phyloP scores from a whole-genome alignment of 2,113 vertebrate genomes.

The Falcunculus frontatus region DNA sequence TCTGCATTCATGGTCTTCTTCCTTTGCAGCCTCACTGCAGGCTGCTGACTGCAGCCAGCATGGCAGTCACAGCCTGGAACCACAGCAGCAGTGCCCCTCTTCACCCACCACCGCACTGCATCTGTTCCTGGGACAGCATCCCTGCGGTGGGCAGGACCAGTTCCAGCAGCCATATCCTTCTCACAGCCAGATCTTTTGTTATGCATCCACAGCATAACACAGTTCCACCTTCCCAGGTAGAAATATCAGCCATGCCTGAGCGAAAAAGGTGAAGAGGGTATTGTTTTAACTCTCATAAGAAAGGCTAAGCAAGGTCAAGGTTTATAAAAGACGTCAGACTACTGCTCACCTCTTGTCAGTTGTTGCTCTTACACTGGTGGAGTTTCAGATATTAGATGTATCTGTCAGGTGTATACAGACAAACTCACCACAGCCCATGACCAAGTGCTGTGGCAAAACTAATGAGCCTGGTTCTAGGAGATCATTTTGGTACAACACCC shows the following conservation, averaged over 20 bases:
- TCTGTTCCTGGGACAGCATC: accelerated
- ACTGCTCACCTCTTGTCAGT: background rate
- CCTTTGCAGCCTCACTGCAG: background rate
- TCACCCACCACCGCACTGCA: background rate
- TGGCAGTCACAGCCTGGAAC: background rate
- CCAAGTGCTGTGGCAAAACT: background rate
- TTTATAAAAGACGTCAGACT: background rate
- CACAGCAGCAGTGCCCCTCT: accelerated
- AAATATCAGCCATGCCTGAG: background rate
- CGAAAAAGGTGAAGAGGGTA: too few species aligned
- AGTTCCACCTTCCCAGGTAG: background rate
- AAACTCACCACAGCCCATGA: background rate
- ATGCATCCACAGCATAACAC: too few species aligned
- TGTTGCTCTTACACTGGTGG: background rate
- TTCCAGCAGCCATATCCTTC: background rate
- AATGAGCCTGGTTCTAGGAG: background rate
- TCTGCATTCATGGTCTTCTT: background rate
- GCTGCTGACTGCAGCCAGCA: background rate
- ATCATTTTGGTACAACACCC: background rate
- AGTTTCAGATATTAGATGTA: background rate
- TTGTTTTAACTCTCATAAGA: background rate
- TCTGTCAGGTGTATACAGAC: background rate
- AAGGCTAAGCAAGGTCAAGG: accelerated
- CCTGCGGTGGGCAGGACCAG: background rate
- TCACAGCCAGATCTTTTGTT: background rate